phyloP scores from a whole-genome alignment of 2,888 invertebrate genomes.

The Coenonympha glycerion region DNA sequence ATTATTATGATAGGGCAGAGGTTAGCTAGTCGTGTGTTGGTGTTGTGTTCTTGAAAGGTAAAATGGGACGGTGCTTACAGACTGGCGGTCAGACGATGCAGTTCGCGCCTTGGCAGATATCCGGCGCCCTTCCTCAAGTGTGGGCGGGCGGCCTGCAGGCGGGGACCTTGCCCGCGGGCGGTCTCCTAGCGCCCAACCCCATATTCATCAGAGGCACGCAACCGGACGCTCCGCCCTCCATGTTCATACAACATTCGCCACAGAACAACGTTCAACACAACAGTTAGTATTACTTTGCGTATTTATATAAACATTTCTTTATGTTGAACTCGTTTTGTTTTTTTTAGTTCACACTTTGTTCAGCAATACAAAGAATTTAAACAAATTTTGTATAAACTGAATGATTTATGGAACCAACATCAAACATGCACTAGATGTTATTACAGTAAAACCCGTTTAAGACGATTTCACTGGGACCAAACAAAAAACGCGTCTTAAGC shows the following conservation, averaged over 20 bases:
- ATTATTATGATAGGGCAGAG: too few relatives aligned
- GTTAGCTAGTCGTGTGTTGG: background rate
- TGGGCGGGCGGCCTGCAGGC: constrained; percentile 84
- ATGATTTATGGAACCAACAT: too few relatives aligned
- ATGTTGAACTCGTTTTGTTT: too few relatives aligned
- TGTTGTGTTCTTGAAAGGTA: constrained; percentile 2
- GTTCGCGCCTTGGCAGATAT: constrained; percentile 87
- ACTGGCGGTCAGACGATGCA: constrained; percentile 83
- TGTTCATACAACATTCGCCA: constrained; percentile 90
- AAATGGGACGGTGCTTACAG: constrained; percentile 42
- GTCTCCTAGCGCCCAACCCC: constrained; percentile 83
- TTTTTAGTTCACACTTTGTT: too few relatives aligned
- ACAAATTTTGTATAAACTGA: too few relatives aligned
- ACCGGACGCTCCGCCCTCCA: constrained; percentile 79
- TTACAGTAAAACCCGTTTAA: too few relatives aligned
- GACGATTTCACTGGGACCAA: too few relatives aligned
- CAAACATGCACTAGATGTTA: too few relatives aligned
- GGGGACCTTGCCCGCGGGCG: constrained; percentile 79
- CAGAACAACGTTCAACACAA: constrained; percentile 69
- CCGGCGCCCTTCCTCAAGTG: constrained; percentile 81
- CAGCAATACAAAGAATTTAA: too few relatives aligned
- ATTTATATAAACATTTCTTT: too few relatives aligned
- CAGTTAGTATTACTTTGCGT: constrained; percentile 49
- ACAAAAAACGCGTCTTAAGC: too few relatives aligned
- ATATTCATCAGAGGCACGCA: constrained; percentile 89